phyloP scores from a whole-genome alignment of 2,797 vertebrate genomes.

The Epinephelus awoara region DNA sequence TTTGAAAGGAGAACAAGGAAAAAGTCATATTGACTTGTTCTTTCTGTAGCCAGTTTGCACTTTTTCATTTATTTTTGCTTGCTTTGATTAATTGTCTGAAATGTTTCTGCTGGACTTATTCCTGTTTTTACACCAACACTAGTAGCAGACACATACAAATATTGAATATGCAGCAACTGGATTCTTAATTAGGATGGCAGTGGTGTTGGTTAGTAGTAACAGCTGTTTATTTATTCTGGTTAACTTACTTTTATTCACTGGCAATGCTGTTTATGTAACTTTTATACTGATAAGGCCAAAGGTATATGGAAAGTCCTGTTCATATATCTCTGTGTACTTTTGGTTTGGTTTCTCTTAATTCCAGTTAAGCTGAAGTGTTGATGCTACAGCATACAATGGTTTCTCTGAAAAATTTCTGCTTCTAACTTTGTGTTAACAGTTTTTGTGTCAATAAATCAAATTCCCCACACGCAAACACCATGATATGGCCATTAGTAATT shows the following conservation, averaged over 20 bases:
- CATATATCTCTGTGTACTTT: not conserved
- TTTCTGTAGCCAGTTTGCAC: not conserved
- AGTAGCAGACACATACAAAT: not conserved
- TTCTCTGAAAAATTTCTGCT: not conserved
- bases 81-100: constrained; percentile 14
- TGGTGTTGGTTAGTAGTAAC: not conserved
- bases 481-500: not conserved
- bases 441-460: not conserved
- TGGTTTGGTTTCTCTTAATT: not conserved
- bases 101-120: constrained; percentile 18
- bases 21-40: constrained; percentile 11
- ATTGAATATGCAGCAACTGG: constrained; percentile 12
- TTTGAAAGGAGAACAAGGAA: constrained; percentile 14
- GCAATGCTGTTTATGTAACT: not conserved
- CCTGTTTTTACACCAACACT: constrained; percentile 10
- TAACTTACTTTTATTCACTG: not conserved
- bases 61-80: constrained; percentile 25
- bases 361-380: not conserved
- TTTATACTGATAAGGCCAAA: not conserved
- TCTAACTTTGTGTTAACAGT: not conserved
- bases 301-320: not conserved
- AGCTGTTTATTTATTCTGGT: not conserved
- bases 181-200: not conserved
- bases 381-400: not conserved
- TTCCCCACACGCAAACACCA: rapidly evolving